Evolutionary conservation across 2,888 invertebrate genomes (phyloP).

Genomic region (Tetropium fuscum): DNA sequence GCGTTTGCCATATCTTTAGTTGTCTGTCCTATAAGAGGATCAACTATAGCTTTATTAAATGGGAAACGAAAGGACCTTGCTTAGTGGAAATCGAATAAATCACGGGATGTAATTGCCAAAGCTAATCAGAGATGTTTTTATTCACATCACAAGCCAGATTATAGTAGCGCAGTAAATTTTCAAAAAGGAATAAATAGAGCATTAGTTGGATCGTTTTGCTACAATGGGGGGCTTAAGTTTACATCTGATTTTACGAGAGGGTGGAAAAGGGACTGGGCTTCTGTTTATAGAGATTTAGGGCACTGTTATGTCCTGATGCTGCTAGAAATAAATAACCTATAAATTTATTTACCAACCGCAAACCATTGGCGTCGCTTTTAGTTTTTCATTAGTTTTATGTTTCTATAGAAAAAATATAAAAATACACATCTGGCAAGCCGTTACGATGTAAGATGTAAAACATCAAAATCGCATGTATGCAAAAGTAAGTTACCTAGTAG

Average conservation of each 20-base stretch:
- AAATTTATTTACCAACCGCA: too few relatives aligned
- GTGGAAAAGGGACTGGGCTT: neutral
- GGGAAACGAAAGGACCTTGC: slow-evolving; percentile 11
- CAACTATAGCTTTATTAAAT: slow-evolving; percentile 11
- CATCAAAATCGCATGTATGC: too few relatives aligned
- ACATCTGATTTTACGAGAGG: slow-evolving; percentile 16
- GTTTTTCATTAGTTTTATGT: too few relatives aligned
- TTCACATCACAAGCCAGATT: slow-evolving; percentile 12
- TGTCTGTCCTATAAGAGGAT: neutral
- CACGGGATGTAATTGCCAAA: slow-evolving; percentile 13
- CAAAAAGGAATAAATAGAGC: slow-evolving; percentile 13
- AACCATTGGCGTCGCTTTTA: too few relatives aligned
- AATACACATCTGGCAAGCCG: too few relatives aligned
- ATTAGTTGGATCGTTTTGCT: slow-evolving; percentile 11
- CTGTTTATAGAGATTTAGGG: slow-evolving; percentile 15
- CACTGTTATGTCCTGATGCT: neutral
- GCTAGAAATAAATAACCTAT: neutral
- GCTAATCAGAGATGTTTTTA: slow-evolving; percentile 19
- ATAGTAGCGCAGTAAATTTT: slow-evolving; percentile 12
- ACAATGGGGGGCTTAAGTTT: slow-evolving; percentile 19
- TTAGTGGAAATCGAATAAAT: slow-evolving; percentile 11
- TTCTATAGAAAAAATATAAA: too few relatives aligned
- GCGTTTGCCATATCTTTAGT: too few relatives aligned
- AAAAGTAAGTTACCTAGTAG: too few relatives aligned
- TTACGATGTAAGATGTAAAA: too few relatives aligned